Base-by-base conservation (phyloP, 2,113 vertebrate species). In the Lota lota region DNA sequence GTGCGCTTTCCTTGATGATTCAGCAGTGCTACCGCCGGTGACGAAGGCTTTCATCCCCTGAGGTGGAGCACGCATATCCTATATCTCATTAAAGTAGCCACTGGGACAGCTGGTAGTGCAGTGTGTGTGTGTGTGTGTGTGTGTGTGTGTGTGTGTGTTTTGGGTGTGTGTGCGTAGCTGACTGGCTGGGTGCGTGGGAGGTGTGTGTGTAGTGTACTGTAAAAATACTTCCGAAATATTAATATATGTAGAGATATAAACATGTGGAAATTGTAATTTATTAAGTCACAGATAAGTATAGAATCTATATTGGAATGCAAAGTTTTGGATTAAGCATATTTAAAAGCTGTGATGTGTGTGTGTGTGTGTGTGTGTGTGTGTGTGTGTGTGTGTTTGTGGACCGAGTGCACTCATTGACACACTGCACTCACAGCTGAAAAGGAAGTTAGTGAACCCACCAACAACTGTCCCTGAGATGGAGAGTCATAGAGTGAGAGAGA, bases 1-100 rank as follows among this genome's bases (percentile, higher is more conserved):
- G 88, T 93, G 40, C 40, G 89, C 85, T 92, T 93, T 92, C 94
- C 94, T 96, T 96, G 95, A 94, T 94, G 94, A 91, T 93, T 95
- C 93, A 93, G 93, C 93, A 94, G 91, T 90, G 92, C 92, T 89
- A 89, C 91, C 95, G 92, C 89, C 92, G 90, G 92, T 92, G 94
- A 94, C 91, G 89, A 90, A 87, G 89, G 88, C 86, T 90, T 93
- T 92, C 86, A 91, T 89, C 87, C 87, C 91, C 88, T 86, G 85
- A 91, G 83, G 68, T 93, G 90, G 92, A 92, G 87, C 82, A 87
- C 90, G 92, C 86, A 90, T 94, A 91, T 92, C 92, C 86, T 92
- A 72, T 90, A 90, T 92, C 93, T 95, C 92, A 95, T 96, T 95
- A 95, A 85, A 84, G 91, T 70, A 64, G 73, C 83, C 83, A 63